These are phyloP conservation scores for Guaruba guarouba DNA, from an alignment of 2,113 vertebrate genomes.

Conservation along the genomic window DNA sequence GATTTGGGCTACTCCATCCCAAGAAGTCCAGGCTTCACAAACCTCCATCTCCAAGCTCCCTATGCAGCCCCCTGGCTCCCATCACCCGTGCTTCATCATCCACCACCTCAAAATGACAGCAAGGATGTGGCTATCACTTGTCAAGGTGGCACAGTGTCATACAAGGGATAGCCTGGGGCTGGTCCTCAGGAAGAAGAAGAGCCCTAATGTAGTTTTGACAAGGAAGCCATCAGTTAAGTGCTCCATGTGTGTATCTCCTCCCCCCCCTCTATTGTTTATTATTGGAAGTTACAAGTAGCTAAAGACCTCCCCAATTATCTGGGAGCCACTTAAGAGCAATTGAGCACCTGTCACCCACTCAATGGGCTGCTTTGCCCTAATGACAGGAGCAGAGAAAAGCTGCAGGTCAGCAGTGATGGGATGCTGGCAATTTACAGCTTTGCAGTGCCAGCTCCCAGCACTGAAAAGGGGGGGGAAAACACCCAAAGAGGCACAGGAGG, in stretches of 20 bases:
- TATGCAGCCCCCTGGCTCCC: accelerated
- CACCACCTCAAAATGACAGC: not conserved
- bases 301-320: constrained; percentile 72
- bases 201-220: constrained; percentile 18
- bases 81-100: not conserved
- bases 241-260: not conserved
- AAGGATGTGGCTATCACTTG: not conserved
- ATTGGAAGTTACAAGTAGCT: constrained; percentile 70
- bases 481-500: not conserved
- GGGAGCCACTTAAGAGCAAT: constrained; percentile 68
- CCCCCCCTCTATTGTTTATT: constrained; percentile 51
- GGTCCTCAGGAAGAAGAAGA: not conserved
- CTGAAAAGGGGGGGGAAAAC: not conserved
- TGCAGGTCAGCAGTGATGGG: constrained; percentile 15
- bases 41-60: not conserved
- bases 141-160: not conserved
- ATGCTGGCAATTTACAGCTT: constrained; percentile 19
- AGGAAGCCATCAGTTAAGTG: not conserved
- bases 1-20: not conserved
- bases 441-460: not conserved
- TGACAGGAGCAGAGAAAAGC: constrained; percentile 54
- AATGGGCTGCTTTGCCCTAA: constrained; percentile 57
- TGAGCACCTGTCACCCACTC: constrained; percentile 69
- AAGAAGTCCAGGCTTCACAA: not conserved
- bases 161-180: not conserved